Base-by-base conservation (phyloP, 1,140 invertebrate species). In the Aethina tumida region DNA sequence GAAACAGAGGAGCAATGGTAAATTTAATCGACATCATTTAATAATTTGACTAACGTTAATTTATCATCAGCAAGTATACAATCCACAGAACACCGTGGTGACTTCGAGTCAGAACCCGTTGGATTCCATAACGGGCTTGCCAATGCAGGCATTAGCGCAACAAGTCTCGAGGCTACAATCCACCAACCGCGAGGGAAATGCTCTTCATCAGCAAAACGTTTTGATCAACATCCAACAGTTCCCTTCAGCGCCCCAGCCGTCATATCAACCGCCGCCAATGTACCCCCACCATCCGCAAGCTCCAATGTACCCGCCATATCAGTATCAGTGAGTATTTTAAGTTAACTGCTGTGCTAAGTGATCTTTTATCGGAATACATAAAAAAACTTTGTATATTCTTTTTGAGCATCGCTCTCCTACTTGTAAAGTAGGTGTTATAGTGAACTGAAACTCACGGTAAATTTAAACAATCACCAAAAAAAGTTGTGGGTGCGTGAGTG, bases 141-240 rank as follows among this genome's bases (percentile, higher is more conserved):
- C 59, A 4, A 60, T 62, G 57, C 55, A 62, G 41, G 55, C 58
- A 21, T 30, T 62, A 15, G 58, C 60, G 2, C 53, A 62, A 25
- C 60, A 62, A 26, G 60, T 62, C 12, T 58, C 57, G 3, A 43
- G 60, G 8, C 36, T 62, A 14, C 58, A 59, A 35, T 48, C 57
- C 4, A 35, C 43, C 15, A 18, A 18, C 20, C 42, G 21, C 16
- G 31, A 21, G 19, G 42, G 40, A 10, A 38, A 43, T 35, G 53
- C 55, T 10, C 43, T 62, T 47, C 60, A 60, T 27, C 60, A 62
- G 43, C 60, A 62, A 30, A 62, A 62, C 36, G 60, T 62, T n/a
- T 43, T 62, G 7, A 62, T 62, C 8, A 62, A 62, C 38, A 62
- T 62, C 13, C 60, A 62, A 33, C 60, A 62, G 40, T 62, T 62